These are phyloP conservation scores for Onychomys torridus DNA, from an alignment of 2,797 vertebrate species.

Conservation along the genomic window DNA sequence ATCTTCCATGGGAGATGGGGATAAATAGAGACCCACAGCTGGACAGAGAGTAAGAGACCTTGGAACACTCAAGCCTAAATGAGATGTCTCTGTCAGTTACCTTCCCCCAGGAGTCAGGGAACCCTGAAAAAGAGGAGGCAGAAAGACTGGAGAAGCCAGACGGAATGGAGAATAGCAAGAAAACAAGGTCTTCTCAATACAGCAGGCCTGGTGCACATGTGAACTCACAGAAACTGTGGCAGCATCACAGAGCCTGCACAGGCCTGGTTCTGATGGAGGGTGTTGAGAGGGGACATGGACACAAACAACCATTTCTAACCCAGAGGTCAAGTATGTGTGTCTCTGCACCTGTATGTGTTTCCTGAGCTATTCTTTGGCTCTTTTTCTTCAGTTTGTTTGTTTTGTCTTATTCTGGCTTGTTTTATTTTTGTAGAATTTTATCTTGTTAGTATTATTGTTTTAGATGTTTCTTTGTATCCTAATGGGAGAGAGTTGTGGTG, in stretches of 20 bases:
- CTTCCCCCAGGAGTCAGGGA: background rate
- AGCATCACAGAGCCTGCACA: background rate
- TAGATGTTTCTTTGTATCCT: background rate
- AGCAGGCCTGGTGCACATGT: background rate
- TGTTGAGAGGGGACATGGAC: background rate
- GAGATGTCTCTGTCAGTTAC: background rate
- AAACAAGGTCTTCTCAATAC: background rate
- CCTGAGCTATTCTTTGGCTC: background rate
- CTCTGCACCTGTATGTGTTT: background rate
- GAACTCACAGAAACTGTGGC: background rate
- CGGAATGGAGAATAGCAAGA: too few relatives aligned
- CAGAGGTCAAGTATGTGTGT: background rate
- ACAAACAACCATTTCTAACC: too few relatives aligned
- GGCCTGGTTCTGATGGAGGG: background rate
- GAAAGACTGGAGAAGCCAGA: background rate
- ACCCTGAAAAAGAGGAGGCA: background rate
- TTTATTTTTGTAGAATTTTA: background rate
- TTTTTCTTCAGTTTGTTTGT: background rate
- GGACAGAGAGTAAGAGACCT: background rate
- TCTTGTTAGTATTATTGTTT: background rate
- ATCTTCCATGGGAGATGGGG: background rate
- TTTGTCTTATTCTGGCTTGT: background rate
- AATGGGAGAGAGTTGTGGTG: background rate
- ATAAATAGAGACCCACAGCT: background rate
- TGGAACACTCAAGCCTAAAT: background rate